Base-by-base conservation (phyloP, 2,797 vertebrate species). In the Gadopsis marmoratus region DNA sequence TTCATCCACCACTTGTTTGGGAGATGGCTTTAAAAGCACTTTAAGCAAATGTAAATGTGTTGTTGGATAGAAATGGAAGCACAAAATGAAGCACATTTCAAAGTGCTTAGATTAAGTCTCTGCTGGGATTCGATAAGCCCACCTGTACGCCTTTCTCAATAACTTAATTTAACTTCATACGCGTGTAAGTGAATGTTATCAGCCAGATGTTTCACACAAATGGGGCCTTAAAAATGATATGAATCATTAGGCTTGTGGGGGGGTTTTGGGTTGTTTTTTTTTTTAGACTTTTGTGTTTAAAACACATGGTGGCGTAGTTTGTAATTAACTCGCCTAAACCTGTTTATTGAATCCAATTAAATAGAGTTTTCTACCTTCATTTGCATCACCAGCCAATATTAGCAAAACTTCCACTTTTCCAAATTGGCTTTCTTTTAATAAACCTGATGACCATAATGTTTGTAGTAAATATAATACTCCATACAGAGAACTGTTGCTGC, bases 31-130 rank as follows among this genome's bases (percentile, higher is more conserved):
- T 53, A 71, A 86, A 86, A 69, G 68, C 79, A 47, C 77, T 87
- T 73, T 31, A 21, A 82, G 76, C 79, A 80, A 80, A 89, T 86
- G 71, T 65, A 68, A 86, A 80, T 72, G 68, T 88, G 84, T 60
- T 65, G 69, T 68, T 63, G 6, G 63, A 70, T 81, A 77, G 71
- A 78, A 79, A 84, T 67, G 59, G 54, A 80, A 77, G 67, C 76
- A 48, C 33, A 62, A 69, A 66, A 82, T 69, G 7, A 75, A 68
- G 64, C 53, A 47, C 60, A 14, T 78, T 66, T 77, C 33, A 39
- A 39, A 83, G 60, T 5, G 54, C 61, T 26, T 14, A 3, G 17
- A 29, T 69, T 76, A 19, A 7, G 50, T 58, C 60, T 61, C 71
- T 13, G 39, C 48, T 48, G 71, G 43, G 62, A 16, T 29, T 72